Evolutionary conservation across 2,797 vertebrate genomes (phyloP), one percentile per base, ranked within the genome.

Genomic region (Halcyon leucocephala): DNA sequence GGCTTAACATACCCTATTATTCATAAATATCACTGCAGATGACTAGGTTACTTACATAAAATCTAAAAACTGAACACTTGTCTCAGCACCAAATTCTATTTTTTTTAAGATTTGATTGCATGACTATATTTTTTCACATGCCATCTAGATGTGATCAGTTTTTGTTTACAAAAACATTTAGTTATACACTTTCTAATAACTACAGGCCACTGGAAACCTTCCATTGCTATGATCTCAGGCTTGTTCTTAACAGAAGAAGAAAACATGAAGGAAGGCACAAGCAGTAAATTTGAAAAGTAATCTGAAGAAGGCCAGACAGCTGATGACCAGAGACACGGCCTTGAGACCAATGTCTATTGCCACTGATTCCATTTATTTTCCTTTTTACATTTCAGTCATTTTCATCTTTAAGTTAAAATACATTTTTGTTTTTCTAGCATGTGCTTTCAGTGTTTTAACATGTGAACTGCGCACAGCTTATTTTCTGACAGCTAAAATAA

Each of bases 181-280:
- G 24, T 77, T 85, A 69, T 16, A 33, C 25, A 48, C 57, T 58
- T 82, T 44, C 4, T 24, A 86, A 17, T 21, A 42, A 73, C 42
- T 58, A 49, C 35, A 84, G 39, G 17, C 31, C 46, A 70, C 35
- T 70, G 28, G n/a, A 86, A 79, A 13, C 11, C 21, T 76, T 82
- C 54, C 18, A 8, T 7, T 76, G 24, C 67, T 79, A 21, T 5
- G 14, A 26, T 25, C 48, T 82, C 78, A 66, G 33, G 15, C 42
- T 82, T 86, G 41, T 19, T 86, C 33, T 48, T 84, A 66, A 66
- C 26, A 73, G 62, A 57, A n/a, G 13, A 55, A 69, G 66, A 86
- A 49, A 41, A 41, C 0, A 70, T 0, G 0, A 76, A 89, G 31
- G 0, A 76, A 89, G 31, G 16, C 0, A 1, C 9, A 29, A 16